Evolutionary conservation across 2,113 vertebrate species (phyloP), one percentile per base, ranked within the genome.

Genomic region (Elgaria multicarinata): DNA sequence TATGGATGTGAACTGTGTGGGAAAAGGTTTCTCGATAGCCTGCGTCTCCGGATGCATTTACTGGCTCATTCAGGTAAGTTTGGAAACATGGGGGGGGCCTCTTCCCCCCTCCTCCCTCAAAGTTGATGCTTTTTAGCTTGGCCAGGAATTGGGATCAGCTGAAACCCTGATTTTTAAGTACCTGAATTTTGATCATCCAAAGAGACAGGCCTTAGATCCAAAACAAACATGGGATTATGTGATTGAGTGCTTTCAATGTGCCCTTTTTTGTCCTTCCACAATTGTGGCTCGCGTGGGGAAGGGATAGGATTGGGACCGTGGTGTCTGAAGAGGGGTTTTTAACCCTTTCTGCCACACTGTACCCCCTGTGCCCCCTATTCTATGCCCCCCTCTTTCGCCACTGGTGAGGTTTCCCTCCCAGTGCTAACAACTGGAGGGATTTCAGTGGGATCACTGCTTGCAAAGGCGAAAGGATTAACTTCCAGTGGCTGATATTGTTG

Each of bases 21-120:
- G 91, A 99, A 99, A 96, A 97, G 98, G 92, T 99, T 99, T 97
- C 98, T 99, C 96, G 99, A 99, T 97, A 99, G 99, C 92, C 97
- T 99, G 93, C 98, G 99, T 90, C 98, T 99, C 93, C 98, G 99
- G 92, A 99, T 99, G 99, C 99, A 99, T 97, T 98, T 99, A 98
- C 97, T 99, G 96, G 99, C 99, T 95, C 99, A 99, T 95, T 99
- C 99, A 97, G 99, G 99, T 99, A 98, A 95, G 95, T 88, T 6
- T 75, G 53, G 66, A 44, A 39, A 24, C 1, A 1, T 36, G 42
- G 75, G 20, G 75, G 20, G 24, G 6, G 6, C 77, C 46, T 39
- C 36, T 42, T 26, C 12, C 20, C 18, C 12, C 26, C 33, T 50
- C 4, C 18, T 33, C 3, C 8, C 42, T 42, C 9, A 12, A 0